phyloP scores from a whole-genome alignment of 2,888 invertebrate genomes.

The Lithosia quadra region DNA sequence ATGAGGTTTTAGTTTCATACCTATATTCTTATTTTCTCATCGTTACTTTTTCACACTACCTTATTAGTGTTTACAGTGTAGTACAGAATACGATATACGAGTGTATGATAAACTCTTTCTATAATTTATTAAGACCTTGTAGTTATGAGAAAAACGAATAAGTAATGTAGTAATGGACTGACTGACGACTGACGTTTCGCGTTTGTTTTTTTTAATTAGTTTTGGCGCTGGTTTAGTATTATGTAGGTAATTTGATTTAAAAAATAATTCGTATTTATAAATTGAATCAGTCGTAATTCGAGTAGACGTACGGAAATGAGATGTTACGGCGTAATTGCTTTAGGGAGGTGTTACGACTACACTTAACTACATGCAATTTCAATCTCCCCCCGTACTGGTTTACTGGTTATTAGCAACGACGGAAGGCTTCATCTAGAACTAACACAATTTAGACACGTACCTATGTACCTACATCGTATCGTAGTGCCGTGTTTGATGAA shows the following conservation, averaged over 20 bases:
- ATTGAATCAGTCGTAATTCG: not conserved
- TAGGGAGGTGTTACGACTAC: not conserved
- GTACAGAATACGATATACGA: too few species aligned
- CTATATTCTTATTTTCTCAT: too few species aligned
- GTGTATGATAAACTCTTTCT: too few species aligned
- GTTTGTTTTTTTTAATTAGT: not conserved
- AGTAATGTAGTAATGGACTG: too few species aligned
- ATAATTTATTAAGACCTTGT: too few species aligned
- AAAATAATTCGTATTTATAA: not conserved
- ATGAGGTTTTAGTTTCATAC: too few species aligned
- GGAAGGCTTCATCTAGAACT: not conserved
- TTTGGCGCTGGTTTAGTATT: not conserved
- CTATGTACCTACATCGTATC: not conserved
- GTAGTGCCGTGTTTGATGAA: slow-evolving; percentile 2
- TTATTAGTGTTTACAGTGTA: too few species aligned
- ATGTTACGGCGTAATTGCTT: not conserved
- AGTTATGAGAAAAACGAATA: too few species aligned
- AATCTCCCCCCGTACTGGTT: not conserved
- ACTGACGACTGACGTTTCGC: not conserved
- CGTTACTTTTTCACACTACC: too few species aligned
- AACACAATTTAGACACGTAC: slow-evolving; percentile 7
- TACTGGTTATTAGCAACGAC: not conserved
- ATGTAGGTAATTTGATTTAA: too few species aligned
- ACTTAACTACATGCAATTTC: slow-evolving; percentile 8
- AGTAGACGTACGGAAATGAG: not conserved